Conservation (phyloP, 1,140 invertebrate species). For the Augochlora pura region DNA sequence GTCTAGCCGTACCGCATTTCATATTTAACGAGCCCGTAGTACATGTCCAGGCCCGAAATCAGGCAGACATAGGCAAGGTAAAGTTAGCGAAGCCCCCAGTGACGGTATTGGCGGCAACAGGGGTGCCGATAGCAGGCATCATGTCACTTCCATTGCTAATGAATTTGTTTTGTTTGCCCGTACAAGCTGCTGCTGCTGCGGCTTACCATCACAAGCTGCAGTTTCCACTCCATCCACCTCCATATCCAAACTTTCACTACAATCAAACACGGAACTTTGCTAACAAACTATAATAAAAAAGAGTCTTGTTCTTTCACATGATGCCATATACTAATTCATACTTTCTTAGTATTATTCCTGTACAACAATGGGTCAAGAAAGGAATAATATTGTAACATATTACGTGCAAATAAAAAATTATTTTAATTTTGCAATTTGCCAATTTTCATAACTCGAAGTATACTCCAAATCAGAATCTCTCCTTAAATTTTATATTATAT, state of each 20-base stretch:
- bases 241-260: slow-evolving; percentile 77
- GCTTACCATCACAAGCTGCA: slow-evolving; percentile 73
- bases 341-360: neutral
- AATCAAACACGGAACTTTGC: slow-evolving; percentile 51
- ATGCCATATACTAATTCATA: neutral
- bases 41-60: slow-evolving; percentile 31
- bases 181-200: slow-evolving; percentile 75
- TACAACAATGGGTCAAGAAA: neutral
- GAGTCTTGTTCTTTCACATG: neutral
- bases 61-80: slow-evolving; percentile 70
- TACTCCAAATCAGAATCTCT: too few relatives aligned
- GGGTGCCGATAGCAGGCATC: slow-evolving; percentile 79
- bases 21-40: slow-evolving; percentile 48
- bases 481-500: too few relatives aligned
- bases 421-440: too few relatives aligned
- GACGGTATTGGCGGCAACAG: slow-evolving; percentile 75
- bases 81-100: slow-evolving; percentile 78
- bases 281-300: neutral
- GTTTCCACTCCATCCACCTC: slow-evolving; percentile 75
- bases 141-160: slow-evolving; percentile 80
- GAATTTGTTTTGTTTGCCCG: slow-evolving; percentile 78
- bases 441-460: too few relatives aligned
- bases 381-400: too few relatives aligned
- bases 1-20: slow-evolving; percentile 66
- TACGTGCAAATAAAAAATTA: too few relatives aligned